Evolutionary conservation across 2,113 vertebrate species (phyloP), one percentile per base, ranked within the genome.

Genomic region (Semicossyphus pulcher): DNA sequence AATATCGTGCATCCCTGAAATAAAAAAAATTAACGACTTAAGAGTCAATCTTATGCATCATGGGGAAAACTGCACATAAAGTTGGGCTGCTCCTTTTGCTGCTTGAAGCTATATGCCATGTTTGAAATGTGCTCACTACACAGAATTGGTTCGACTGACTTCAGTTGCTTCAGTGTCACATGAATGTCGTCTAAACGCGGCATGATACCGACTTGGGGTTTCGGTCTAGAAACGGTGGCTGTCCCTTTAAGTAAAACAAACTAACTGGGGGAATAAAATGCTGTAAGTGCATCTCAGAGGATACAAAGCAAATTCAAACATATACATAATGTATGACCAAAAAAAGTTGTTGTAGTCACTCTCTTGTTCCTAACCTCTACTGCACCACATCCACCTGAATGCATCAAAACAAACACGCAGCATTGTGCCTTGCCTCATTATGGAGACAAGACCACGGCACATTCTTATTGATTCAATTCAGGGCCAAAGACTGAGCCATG

Each of bases 391-490:
- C 60, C 49, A 29, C 20, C 62, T 65, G 36, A 34, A 60, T 34
- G 47, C 63, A 60, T 75, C 70, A 47, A 41, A 44, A 39, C 61
- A 64, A 59, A 73, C n/a, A 39, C 42, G 10, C 59, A 16, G 63
- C 41, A 3, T 6, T n/a, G 59, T 36, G 61, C 53, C 18, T 9
- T 1, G 28, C 39, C 48, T 81, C 59, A 62, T 70, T 83, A 78
- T 26, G 16, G 72, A 78, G 58, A 78, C 58, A 37, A 66, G 36
- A 28, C 78, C 56, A 18, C 26, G 5, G 67, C 41, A 12, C 56
- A 47, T 7, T 64, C 37, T 69, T 69, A 74, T 51, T n/a, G 74
- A 85, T 81, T 81, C 71, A 63, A 76, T 75, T 85, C 68, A 44
- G 66, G 70, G 67, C 71, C 66, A 71, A 56, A 76, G 37, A 74